Evolutionary conservation across 2,113 vertebrate genomes (phyloP).

Genomic region (Sigmodon hispidus): DNA sequence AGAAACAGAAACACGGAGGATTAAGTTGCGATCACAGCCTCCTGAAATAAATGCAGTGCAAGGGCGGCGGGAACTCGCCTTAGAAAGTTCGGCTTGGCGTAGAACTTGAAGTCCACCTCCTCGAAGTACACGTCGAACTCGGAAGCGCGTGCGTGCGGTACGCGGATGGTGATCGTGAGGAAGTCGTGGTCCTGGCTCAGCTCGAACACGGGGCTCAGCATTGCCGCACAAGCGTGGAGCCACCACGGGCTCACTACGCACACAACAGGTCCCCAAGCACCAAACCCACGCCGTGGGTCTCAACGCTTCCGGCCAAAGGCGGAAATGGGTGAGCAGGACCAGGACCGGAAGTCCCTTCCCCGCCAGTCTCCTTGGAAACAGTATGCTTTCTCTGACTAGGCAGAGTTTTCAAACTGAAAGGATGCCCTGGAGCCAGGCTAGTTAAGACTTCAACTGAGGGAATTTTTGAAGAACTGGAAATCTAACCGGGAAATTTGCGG

Average conservation of each 20-base stretch:
- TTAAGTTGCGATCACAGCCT: neutral
- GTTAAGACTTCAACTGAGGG: neutral
- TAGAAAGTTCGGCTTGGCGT: conserved; percentile 97
- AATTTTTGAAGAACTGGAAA: neutral
- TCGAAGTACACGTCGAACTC: conserved; percentile 96
- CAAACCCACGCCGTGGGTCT: rapidly evolving
- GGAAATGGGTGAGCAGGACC: conserved; percentile 50
- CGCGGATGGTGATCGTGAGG: conserved; percentile 90
- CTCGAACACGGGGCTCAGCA: conserved; percentile 97
- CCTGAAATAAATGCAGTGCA: neutral
- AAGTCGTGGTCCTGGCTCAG: conserved; percentile 92
- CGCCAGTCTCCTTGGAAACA: conserved; percentile 54
- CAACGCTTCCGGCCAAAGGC: conserved; percentile 47
- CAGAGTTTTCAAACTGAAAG: neutral
- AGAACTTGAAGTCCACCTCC: conserved; percentile 95
- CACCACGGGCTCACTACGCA: rapidly evolving
- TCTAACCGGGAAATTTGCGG: neutral
- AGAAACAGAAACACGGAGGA: too few relatives aligned
- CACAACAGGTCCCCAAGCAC: neutral
- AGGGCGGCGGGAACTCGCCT: conserved; percentile 82
- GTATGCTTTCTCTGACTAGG: neutral
- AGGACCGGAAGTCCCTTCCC: conserved; percentile 66
- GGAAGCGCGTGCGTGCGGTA: conserved; percentile 93
- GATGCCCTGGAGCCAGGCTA: rapidly evolving
- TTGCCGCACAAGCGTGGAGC: conserved; percentile 66